phyloP scores from a whole-genome alignment of 2,113 vertebrate genomes.

The Plecturocebus donacophilus region DNA sequence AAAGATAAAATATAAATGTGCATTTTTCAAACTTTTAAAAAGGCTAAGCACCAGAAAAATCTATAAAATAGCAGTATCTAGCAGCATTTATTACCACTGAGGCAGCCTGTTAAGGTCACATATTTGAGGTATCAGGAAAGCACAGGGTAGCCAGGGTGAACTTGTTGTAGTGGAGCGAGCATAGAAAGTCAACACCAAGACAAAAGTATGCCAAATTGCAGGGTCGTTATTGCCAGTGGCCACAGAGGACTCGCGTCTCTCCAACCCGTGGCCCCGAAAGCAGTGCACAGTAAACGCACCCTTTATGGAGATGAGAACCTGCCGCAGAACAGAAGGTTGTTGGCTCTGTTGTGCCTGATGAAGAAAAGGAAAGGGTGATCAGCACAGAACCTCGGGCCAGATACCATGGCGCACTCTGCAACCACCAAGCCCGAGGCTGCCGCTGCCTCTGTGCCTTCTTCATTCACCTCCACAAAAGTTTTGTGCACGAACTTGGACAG shows the following conservation, averaged over 20 bases:
- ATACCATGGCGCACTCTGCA: constrained; percentile 60
- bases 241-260: no score
- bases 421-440: constrained; percentile 84
- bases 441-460: constrained; percentile 93
- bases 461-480: constrained; percentile 92
- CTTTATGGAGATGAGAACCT: constrained; percentile 82
- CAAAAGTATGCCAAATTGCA: no score
- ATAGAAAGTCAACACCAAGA: no score
- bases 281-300: no score
- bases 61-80: neutral
- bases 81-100: neutral
- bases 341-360: constrained; percentile 82
- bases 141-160: no score
- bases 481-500: constrained; percentile 92
- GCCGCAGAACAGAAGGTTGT: constrained; percentile 84
- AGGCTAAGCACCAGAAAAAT: neutral
- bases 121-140: neutral
- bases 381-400: constrained; percentile 26
- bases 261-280: no score
- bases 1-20: neutral
- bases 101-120: neutral
- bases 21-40: neutral
- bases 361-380: constrained; percentile 88
- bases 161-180: no score
- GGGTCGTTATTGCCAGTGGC: no score